A percentile compares a stretch with the other conserved stretches of the same genome.
Conservation (phyloP, 2,113 vertebrate species). For the Eptesicus fuscus region DNA sequence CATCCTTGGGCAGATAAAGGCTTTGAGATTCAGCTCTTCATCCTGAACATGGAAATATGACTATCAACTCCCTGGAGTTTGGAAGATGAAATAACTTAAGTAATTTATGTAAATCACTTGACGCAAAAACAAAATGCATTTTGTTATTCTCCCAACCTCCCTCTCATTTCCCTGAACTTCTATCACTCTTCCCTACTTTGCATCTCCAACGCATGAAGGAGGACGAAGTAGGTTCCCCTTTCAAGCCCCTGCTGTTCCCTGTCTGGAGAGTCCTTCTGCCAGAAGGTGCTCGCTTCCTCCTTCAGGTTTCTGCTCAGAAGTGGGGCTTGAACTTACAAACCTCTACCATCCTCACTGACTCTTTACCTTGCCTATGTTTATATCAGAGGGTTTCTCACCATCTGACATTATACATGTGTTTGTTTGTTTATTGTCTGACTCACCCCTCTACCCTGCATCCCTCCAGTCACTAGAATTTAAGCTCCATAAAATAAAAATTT, state of each 20-base stretch:
- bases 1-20: neutral
- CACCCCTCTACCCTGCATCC: fast-evolving
- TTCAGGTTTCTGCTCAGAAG: neutral
- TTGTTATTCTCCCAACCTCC: neutral
- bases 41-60: neutral
- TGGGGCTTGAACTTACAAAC: neutral
- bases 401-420: neutral
- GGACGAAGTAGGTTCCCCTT: fast-evolving
- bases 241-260: neutral
- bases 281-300: neutral
- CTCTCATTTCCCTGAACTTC: neutral
- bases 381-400: neutral
- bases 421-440: neutral
- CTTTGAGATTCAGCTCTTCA: neutral
- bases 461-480: neutral
- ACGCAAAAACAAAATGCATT: neutral
- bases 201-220: neutral
- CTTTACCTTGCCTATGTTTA: no score
- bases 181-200: neutral
- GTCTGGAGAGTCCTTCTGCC: neutral
- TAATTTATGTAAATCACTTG: neutral
- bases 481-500: neutral
- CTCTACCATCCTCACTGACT: no score
- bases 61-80: neutral
- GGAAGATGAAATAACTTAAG: neutral